These are phyloP conservation scores for Acheta domesticus DNA, from an alignment of 2,888 invertebrate species.

Conservation along the genomic window DNA sequence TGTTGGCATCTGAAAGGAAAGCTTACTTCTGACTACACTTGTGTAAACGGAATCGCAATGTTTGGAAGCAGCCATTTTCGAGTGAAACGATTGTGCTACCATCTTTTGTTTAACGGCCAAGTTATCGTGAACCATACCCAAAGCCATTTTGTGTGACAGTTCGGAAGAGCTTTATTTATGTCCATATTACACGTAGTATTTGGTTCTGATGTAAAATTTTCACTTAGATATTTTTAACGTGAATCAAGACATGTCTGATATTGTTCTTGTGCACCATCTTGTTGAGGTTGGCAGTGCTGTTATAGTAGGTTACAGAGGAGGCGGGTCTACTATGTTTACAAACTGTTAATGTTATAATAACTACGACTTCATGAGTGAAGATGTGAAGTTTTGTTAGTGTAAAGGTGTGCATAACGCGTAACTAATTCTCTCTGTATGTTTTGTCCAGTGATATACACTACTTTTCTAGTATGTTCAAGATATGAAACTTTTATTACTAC, in stretches of 20 bases:
- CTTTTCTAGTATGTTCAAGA: neutral
- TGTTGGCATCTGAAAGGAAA: too few species aligned
- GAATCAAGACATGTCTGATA: too few species aligned
- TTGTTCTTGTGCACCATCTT: neutral
- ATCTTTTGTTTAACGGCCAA: constrained; percentile 28
- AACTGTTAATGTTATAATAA: constrained; percentile 25
- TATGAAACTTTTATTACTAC: neutral
- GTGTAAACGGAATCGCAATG: too few species aligned
- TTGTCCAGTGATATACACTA: too few species aligned
- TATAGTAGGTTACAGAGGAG: constrained; percentile 24
- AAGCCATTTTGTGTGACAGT: constrained; percentile 33
- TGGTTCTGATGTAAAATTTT: too few species aligned
- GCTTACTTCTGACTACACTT: too few species aligned
- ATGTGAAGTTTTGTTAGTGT: constrained; percentile 19
- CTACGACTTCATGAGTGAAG: neutral
- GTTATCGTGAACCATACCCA: constrained; percentile 20
- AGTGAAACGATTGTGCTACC: constrained; percentile 25
- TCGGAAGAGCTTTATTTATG: constrained; percentile 8
- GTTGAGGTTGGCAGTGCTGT: constrained; percentile 28
- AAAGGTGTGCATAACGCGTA: neutral
- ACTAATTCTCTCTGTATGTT: too few species aligned
- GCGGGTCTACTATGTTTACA: constrained; percentile 32
- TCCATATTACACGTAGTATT: neutral
- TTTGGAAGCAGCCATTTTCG: neutral
- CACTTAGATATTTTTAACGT: too few species aligned